A percentile compares a stretch with the other conserved stretches of the same genome.
phyloP scores from a whole-genome alignment of 2,888 invertebrate genomes.

The Melanophora roralis region DNA sequence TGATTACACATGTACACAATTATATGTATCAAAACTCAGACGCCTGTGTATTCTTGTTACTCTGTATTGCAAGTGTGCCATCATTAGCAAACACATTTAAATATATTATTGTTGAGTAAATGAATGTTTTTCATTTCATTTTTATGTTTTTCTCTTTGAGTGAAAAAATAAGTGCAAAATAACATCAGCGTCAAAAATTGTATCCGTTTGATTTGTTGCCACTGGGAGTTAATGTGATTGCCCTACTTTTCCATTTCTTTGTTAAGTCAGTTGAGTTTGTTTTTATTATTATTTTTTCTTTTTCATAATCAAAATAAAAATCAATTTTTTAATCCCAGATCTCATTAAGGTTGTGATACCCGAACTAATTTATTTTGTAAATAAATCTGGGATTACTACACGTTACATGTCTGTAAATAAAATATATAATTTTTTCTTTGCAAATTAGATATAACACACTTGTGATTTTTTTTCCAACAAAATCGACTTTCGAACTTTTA shows the following conservation, averaged over 20 bases:
- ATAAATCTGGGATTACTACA: neutral
- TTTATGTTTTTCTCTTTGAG: neutral
- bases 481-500: too few relatives aligned
- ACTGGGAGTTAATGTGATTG: conserved; percentile 24
- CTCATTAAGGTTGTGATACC: neutral
- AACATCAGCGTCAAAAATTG: neutral
- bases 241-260: neutral
- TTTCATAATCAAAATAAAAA: neutral
- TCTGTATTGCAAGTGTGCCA: conserved; percentile 8
- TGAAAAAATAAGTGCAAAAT: neutral
- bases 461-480: too few relatives aligned
- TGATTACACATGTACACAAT: too few relatives aligned
- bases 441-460: too few relatives aligned
- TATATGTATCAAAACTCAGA: neutral
- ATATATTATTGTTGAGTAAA: neutral
- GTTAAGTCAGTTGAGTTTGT: neutral
- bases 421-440: too few relatives aligned
- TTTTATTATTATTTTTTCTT: neutral
- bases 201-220: conserved; percentile 2
- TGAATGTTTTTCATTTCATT: neutral
- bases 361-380: neutral
- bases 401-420: too few relatives aligned
- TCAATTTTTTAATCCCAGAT: neutral
- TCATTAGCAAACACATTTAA: conserved; percentile 24
- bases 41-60: neutral